Conservation (phyloP, 2,797 vertebrate species). For the Rhinatrema bivittatum region DNA sequence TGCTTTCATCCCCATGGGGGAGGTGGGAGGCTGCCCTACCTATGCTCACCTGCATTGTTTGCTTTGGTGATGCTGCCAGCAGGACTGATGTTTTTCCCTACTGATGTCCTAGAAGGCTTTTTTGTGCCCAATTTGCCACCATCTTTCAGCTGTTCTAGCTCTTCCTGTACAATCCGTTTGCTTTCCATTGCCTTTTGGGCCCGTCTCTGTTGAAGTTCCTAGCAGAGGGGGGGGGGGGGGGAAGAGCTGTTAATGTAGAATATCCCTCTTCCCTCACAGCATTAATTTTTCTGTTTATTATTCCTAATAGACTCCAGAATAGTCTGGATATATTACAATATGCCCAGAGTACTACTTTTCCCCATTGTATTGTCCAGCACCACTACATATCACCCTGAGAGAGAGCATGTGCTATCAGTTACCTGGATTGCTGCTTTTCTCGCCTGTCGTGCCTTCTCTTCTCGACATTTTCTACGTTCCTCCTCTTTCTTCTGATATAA, state of each 20-base stretch:
- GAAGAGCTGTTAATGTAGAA: no score
- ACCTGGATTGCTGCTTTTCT: conserved; percentile 81
- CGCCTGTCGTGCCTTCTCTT: conserved; percentile 80
- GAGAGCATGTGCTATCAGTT: no score
- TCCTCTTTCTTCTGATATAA: conserved; percentile 58
- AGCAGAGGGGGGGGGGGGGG: background rate
- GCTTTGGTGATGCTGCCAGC: conserved; percentile 51
- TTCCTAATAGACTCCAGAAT: no score
- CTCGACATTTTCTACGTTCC: conserved; percentile 69
- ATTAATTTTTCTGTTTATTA: background rate
- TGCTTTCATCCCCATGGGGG: no score
- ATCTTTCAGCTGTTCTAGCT: conserved; percentile 32
- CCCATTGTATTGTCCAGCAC: no score
- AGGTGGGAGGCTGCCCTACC: no score
- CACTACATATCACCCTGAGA: no score
- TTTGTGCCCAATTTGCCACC: conserved; percentile 37
- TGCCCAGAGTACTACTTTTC: no score
- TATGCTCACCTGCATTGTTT: conserved; percentile 72
- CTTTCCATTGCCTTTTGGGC: conserved; percentile 47
- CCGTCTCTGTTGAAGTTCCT: conserved; percentile 86
- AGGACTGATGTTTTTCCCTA: conserved; percentile 25
- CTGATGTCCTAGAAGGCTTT: conserved; percentile 45
- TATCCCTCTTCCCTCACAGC: no score
- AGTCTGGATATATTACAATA: no score
- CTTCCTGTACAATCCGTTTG: conserved; percentile 34